A percentile compares a stretch with the other conserved stretches of the same genome.
These are phyloP conservation scores for Poecile montanus DNA, from an alignment of 2,797 vertebrate genomes.

Conservation along the genomic window DNA sequence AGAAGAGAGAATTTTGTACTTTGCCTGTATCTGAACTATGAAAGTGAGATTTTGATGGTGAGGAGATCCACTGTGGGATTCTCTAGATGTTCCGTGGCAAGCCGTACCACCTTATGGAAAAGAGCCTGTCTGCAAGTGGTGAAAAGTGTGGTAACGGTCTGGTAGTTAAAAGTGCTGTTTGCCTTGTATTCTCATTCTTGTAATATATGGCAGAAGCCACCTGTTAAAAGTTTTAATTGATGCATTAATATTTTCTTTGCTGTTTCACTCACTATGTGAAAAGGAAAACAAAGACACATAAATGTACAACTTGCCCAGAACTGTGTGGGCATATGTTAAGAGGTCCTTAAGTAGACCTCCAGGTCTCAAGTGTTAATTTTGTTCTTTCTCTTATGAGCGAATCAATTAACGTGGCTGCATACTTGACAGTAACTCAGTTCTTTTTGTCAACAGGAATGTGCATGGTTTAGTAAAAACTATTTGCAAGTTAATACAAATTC, in stretches of 20 bases:
- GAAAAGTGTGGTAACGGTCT: not conserved
- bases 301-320: not conserved
- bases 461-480: constrained; percentile 90
- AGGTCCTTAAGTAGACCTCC: not conserved
- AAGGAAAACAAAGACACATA: not conserved
- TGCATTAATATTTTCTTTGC: not conserved
- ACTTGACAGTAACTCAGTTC: not conserved
- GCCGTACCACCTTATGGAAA: not conserved
- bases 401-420: not conserved
- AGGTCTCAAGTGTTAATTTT: not conserved
- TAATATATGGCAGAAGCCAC: not conserved
- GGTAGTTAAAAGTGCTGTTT: not conserved
- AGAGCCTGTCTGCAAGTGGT: not conserved
- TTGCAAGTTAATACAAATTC: constrained; percentile 86
- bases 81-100: not conserved
- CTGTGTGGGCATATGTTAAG: not conserved
- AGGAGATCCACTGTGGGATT: not conserved
- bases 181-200: not conserved
- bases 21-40: not conserved
- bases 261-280: not conserved
- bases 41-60: not conserved
- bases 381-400: not conserved
- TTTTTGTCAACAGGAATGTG: constrained; percentile 80
- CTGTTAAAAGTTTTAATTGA: not conserved
- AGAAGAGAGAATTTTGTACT: not conserved